These are phyloP conservation scores for Azemiops feae DNA, from an alignment of 2,113 vertebrate species.

Conservation along the genomic window DNA sequence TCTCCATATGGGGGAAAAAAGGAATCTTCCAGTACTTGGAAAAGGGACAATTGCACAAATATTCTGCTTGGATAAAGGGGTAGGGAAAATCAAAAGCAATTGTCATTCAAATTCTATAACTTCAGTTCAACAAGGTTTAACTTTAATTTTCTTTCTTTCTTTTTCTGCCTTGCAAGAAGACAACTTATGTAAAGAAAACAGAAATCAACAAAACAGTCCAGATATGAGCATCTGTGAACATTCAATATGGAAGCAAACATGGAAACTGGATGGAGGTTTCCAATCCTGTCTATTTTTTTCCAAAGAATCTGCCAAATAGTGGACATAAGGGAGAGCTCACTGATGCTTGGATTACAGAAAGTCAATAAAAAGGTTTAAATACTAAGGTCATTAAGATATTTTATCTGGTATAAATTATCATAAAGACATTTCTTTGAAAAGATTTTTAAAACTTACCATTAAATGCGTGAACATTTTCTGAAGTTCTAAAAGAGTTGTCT, in stretches of 20 bases:
- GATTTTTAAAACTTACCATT: conserved; percentile 79
- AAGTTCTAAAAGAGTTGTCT: conserved; percentile 95
- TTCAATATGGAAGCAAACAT: not conserved
- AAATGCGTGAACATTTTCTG: conserved; percentile 99
- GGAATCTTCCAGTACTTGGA: not conserved
- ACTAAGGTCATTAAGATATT: not conserved
- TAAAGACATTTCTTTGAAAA: not conserved
- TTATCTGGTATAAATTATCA: not conserved
- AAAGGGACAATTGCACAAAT: not conserved
- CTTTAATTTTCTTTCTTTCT: not conserved
- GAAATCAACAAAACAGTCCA: not conserved
- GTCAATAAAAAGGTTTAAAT: not conserved
- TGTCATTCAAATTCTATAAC: not conserved
- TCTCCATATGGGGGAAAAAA: too few species aligned
- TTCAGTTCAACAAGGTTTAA: not conserved
- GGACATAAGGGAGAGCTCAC: not conserved
- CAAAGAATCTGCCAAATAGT: not conserved
- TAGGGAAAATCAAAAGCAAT: not conserved
- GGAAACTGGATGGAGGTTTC: not conserved
- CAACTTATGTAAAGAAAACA: not conserved
- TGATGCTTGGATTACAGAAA: not conserved
- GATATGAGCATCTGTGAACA: not conserved
- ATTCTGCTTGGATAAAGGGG: not conserved
- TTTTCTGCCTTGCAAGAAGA: not conserved
- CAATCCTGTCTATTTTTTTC: not conserved